Base-by-base conservation (phyloP, 2,888 invertebrate species). In the Orchestes rusci region DNA sequence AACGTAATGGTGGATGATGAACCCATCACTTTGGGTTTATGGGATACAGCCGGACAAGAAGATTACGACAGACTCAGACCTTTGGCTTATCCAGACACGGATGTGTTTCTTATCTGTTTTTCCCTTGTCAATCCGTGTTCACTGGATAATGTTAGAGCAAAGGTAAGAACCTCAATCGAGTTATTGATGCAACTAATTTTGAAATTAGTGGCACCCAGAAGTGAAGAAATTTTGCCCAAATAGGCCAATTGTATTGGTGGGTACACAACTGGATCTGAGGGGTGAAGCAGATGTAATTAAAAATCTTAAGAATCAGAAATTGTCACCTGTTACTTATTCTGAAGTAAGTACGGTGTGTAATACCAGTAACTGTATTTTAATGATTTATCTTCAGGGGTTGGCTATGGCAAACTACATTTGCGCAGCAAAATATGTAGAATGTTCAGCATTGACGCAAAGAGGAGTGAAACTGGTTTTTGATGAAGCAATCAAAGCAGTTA, bases 161-260 rank as follows among this genome's bases (percentile, higher is more conserved):
- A 99, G 23, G 23, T 23, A 23, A 23, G 5, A 23, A 10, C n/a
- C n/a, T n/a, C n/a, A n/a, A n/a, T n/a, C n/a, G n/a, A n/a, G n/a
- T n/a, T n/a, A n/a, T n/a, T n/a, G n/a, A n/a, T n/a, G n/a, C n/a
- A n/a, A n/a, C n/a, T n/a, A n/a, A n/a, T n/a, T n/a, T n/a, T n/a
- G n/a, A n/a, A n/a, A n/a, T n/a, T n/a, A n/a, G 84, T 99, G 97
- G 99, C 97, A 89, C 72, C 97, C 97, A 4, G 99, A 99, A 72
- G 97, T 99, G 40, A 83, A 93, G 71, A 99, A 99, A 73, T 99
- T 99, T 71, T 97, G 97, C 73, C 97, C 97, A n/a, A 86, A 87
- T 59, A 99, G 97, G 54, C 99, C 99, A 45, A 99, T 99, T 61
- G 97, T 99, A 64, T 76, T 99, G 54, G 93, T 99, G 39, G 99